These are phyloP conservation scores for Bimastos eiseni DNA, from an alignment of 2,888 invertebrate species.

Conservation along the genomic window DNA sequence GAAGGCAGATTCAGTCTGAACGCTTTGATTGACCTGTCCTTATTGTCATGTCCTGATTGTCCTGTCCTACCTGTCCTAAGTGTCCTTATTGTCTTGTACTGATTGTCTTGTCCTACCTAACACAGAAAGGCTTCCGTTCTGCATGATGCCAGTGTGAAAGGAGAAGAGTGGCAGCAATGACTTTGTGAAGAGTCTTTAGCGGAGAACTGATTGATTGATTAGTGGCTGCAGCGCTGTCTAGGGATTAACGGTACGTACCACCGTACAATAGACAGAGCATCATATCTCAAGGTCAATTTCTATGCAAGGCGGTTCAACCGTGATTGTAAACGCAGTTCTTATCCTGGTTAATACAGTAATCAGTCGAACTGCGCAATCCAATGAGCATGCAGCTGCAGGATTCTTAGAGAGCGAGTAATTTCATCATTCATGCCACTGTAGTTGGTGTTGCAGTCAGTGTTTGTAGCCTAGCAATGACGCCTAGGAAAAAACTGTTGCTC, in stretches of 20 bases:
- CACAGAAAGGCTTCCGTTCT: neutral
- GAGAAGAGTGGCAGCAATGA: neutral
- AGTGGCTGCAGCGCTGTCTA: too few species aligned
- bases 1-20: neutral
- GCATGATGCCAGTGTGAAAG: neutral
- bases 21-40: neutral
- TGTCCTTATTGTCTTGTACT: neutral
- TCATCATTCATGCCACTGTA: too few species aligned
- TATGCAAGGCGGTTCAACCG: neutral
- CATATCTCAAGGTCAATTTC: neutral
- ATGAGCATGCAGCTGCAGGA: too few species aligned
- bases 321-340: neutral
- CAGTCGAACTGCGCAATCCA: too few species aligned
- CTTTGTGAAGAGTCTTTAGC: neutral
- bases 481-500: too few species aligned
- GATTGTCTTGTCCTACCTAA: too few species aligned
- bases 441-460: too few species aligned
- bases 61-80: too few species aligned
- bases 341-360: too few species aligned
- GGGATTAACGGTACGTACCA: neutral
- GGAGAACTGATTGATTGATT: neutral
- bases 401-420: too few species aligned
- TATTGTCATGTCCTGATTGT: neutral
- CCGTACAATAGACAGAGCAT: neutral
- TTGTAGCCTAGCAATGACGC: too few species aligned